Evolutionary conservation across 2,797 vertebrate genomes (phyloP).

Genomic region (Cygnus olor): DNA sequence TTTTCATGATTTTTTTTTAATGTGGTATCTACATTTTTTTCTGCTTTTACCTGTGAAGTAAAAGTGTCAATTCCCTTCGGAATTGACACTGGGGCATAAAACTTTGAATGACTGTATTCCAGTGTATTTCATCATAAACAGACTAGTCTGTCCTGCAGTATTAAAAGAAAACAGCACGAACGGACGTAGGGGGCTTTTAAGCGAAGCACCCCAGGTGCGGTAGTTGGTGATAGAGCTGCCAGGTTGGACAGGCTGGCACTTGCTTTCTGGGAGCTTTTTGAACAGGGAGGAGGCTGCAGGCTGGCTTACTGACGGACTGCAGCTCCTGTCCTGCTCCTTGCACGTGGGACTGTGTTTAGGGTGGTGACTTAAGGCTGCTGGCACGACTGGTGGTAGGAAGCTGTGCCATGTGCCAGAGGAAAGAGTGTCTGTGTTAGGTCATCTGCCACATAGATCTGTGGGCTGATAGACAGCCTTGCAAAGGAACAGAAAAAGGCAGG

Average conservation of each 20-base stretch:
- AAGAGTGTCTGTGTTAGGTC: neutral
- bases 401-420: neutral
- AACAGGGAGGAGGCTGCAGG: constrained; percentile 11
- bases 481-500: neutral
- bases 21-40: neutral
- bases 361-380: neutral
- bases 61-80: neutral
- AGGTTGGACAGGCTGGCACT: neutral
- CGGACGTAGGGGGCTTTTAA: neutral
- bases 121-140: too few species aligned
- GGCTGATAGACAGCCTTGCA: neutral
- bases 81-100: neutral
- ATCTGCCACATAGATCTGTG: fast-evolving
- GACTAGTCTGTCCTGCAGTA: too few species aligned
- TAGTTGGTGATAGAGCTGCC: neutral
- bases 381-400: neutral
- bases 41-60: neutral
- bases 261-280: neutral
- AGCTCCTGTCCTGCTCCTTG: neutral
- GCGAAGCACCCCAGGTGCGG: fast-evolving
- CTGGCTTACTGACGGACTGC: neutral
- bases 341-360: neutral
- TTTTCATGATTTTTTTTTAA: neutral
- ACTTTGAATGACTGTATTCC: neutral
- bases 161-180: fast-evolving